Conservation (phyloP, 2,113 vertebrate species). For the Mirza zaza region DNA sequence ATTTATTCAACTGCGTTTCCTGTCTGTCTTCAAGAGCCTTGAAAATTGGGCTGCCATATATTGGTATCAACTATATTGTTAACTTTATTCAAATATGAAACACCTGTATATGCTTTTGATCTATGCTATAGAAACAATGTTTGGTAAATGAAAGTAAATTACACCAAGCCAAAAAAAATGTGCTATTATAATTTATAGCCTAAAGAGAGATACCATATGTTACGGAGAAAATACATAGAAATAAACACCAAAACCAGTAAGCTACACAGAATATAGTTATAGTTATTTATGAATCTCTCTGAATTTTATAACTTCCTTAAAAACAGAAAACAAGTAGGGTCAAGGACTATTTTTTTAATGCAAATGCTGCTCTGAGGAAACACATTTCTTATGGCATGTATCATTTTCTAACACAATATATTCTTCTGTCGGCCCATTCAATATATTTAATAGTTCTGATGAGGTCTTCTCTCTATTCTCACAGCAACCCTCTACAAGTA, state of each 20-base stretch:
- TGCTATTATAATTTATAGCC: not conserved
- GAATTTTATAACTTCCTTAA: conserved; percentile 15
- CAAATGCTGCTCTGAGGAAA: conserved; percentile 29
- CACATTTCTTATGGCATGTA: not conserved
- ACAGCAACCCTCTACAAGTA: not conserved
- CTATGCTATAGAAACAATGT: not conserved
- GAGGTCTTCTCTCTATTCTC: not conserved
- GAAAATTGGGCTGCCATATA: not conserved
- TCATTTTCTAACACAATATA: not conserved
- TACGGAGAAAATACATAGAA: not conserved
- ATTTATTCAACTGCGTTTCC: not conserved
- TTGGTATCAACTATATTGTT: not conserved
- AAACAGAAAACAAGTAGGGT: conserved; percentile 8
- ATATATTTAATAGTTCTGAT: not conserved
- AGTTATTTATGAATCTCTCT: not conserved
- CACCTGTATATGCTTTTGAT: not conserved
- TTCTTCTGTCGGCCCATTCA: not conserved
- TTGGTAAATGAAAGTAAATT: conserved; percentile 32
- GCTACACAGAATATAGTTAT: not conserved
- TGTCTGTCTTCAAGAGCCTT: not conserved
- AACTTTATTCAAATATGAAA: conserved; percentile 47
- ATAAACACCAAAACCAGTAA: not conserved
- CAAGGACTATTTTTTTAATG: not conserved
- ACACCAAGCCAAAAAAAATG: conserved; percentile 43
- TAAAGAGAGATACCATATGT: not conserved